phyloP scores from a whole-genome alignment of 2,888 invertebrate species.

The Laothoe populi region DNA sequence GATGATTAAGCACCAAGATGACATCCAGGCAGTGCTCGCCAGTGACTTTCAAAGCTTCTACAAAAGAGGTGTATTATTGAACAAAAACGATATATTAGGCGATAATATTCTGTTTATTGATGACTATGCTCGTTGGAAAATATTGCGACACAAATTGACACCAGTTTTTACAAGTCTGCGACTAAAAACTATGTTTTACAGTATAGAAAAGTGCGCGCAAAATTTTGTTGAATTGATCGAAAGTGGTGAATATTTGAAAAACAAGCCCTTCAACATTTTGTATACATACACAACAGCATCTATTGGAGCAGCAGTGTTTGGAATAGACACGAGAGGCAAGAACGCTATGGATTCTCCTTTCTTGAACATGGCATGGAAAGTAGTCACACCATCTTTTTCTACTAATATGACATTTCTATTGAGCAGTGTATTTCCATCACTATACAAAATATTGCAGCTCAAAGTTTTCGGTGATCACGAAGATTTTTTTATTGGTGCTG shows the following conservation, averaged over 20 bases:
- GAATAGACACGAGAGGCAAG: constrained; percentile 61
- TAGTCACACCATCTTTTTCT: constrained; percentile 43
- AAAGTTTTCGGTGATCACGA: constrained; percentile 60
- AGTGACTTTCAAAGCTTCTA: constrained; percentile 63
- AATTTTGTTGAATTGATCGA: constrained; percentile 59
- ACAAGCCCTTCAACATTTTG: constrained; percentile 54
- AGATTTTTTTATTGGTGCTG: constrained; percentile 60
- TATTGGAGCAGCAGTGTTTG: constrained; percentile 71
- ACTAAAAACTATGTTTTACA: constrained; percentile 70
- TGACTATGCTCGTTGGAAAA: constrained; percentile 64
- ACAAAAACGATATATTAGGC: constrained; percentile 56
- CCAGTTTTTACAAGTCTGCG: constrained; percentile 67
- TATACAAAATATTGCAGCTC: constrained; percentile 51
- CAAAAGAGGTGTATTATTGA: constrained; percentile 55
- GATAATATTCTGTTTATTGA: constrained; percentile 63
- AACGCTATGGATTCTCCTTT: constrained; percentile 68
- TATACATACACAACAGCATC: constrained; percentile 63
- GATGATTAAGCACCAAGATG: constrained; percentile 57
- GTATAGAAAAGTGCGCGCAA: constrained; percentile 58
- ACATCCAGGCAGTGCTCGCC: constrained; percentile 58
- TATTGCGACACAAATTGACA: constrained; percentile 65
- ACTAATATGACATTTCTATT: constrained; percentile 46
- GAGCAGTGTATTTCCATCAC: constrained; percentile 44
- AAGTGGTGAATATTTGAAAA: constrained; percentile 41
- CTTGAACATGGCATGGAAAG: constrained; percentile 57